Evolutionary conservation across 2,113 vertebrate genomes (phyloP), one percentile per base, ranked within the genome.

Genomic region (Mellivora capensis): DNA sequence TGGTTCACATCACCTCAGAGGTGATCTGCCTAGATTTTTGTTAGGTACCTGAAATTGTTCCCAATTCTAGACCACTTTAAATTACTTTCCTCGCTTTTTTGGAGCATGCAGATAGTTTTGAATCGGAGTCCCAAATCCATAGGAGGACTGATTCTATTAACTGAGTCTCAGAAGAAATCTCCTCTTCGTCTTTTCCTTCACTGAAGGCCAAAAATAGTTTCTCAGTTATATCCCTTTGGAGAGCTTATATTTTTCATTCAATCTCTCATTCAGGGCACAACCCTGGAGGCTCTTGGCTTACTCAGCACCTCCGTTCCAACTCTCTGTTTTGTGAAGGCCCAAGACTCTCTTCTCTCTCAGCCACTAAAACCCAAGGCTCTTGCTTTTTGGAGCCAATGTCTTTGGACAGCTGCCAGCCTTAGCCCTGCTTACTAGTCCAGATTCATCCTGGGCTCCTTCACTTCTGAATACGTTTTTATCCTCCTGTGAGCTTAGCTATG

Each of bases 201-300:
- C 21, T 31, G 34, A 88, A 96, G 25, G 52, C 64, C 77, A 71
- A 64, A 96, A 74, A 89, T 80, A 84, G 31, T 97, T 96, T 69
- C 27, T 37, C 12, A 71, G 57, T 90, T 76, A 21, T 13, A 81
- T 27, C 4, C 11, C 47, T 90, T 72, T 21, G 8, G 49, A 85
- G 20, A 34, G 21, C 14, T 74, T 39, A 27, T 91, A 84, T 90
- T 97, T 96, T 96, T 49, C 57, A 54, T 72, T 42, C 83, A 15
- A 39, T 39, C 14, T 86, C 52, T 84, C 39, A 29, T 62, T 81
- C 9, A 62, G 57, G 57, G 21, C 14, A 37, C 57, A 89, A 9
- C 3, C n/a, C 29, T 93, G 37, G 37, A 72, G 87, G 39, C 6
- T 95, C 47, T 94, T 95, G 74, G 59, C 47, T 95, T 67, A 59